Evolutionary conservation across 2,113 vertebrate genomes (phyloP).

Genomic region (Equus przewalskii): DNA sequence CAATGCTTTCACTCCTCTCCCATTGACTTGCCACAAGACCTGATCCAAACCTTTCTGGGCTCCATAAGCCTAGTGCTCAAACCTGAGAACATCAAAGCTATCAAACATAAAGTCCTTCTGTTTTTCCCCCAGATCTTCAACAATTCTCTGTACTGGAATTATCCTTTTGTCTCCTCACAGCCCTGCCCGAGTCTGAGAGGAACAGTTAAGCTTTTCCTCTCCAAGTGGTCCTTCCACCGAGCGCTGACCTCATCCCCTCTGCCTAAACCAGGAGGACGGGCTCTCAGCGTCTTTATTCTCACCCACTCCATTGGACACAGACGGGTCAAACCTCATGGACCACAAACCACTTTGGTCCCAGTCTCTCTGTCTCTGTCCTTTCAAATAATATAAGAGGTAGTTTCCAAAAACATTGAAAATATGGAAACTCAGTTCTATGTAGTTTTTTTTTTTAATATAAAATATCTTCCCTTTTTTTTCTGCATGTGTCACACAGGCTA

Average conservation of each 20-base stretch:
- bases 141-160: not conserved
- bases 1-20: not conserved
- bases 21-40: accelerated
- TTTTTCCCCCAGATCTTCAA: not conserved
- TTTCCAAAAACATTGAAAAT: not conserved
- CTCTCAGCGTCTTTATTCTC: not conserved
- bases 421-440: not conserved
- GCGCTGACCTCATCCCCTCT: not conserved
- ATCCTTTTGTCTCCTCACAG: not conserved
- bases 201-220: not conserved
- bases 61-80: not conserved
- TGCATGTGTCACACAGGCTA: not conserved
- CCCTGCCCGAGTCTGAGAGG: not conserved
- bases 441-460: not conserved
- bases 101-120: not conserved
- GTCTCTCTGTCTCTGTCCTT: not conserved
- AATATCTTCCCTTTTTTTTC: not conserved
- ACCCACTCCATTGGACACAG: too few species aligned
- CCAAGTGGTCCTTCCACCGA: not conserved
- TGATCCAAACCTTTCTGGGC: not conserved
- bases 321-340: not conserved
- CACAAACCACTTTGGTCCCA: not conserved
- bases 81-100: not conserved
- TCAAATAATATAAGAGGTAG: not conserved
- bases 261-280: not conserved